Percentiles rank a stretch among this genome's conserved stretches.
phyloP scores from a whole-genome alignment of 2,113 vertebrate genomes.

The Brachypteracias leptosomus region DNA sequence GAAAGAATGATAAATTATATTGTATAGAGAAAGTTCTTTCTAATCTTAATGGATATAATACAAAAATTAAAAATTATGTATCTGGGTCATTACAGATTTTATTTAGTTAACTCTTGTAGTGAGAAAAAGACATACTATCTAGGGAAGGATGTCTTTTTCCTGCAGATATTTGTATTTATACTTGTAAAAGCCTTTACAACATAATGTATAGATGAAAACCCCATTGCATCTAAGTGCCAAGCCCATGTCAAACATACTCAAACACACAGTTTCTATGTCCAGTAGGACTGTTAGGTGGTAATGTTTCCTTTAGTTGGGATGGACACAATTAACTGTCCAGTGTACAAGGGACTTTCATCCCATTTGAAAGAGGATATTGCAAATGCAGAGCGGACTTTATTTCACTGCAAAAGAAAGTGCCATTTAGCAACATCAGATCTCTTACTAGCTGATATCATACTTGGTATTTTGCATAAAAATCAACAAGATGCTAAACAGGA shows the following conservation, averaged over 20 bases:
- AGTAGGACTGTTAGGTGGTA: background rate
- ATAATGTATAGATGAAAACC: background rate
- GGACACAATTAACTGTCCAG: background rate
- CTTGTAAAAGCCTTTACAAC: background rate
- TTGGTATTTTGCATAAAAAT: background rate
- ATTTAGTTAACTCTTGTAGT: background rate
- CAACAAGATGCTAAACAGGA: background rate
- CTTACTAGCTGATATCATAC: background rate
- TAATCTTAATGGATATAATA: background rate
- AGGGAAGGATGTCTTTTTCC: background rate
- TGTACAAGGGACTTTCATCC: background rate
- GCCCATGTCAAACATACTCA: background rate
- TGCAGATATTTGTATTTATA: background rate
- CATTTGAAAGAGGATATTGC: background rate
- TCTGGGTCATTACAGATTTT: background rate
- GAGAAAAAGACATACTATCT: background rate
- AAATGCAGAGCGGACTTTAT: background rate
- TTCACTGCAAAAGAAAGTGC: background rate
- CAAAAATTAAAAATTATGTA: background rate
- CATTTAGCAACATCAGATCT: background rate
- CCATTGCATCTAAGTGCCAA: background rate
- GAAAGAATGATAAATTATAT: background rate
- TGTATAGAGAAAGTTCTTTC: background rate
- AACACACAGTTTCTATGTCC: background rate
- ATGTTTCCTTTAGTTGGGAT: background rate